Percentiles rank a stretch among this genome's conserved stretches.
Conservation (phyloP, 2,113 vertebrate genomes). For the Anoura caudifer region DNA sequence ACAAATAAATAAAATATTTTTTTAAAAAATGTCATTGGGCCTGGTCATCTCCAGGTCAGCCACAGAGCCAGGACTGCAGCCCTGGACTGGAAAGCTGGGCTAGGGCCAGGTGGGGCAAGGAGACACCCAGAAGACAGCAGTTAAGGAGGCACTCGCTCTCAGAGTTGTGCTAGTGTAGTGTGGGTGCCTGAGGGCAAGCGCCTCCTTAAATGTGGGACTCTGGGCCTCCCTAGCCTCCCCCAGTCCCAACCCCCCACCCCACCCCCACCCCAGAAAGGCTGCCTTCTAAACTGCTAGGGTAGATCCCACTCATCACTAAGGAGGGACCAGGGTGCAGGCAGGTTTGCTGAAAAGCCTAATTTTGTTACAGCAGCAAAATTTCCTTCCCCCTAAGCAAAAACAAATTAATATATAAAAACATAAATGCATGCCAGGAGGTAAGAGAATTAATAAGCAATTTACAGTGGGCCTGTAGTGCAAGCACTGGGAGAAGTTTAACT, state of each 20-base stretch:
- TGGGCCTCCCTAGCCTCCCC: background rate
- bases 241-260: background rate
- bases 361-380: background rate
- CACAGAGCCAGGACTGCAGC: background rate
- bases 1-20: too few species aligned
- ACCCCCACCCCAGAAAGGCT: background rate
- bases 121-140: background rate
- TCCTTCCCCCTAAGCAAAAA: background rate
- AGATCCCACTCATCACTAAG: background rate
- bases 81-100: background rate
- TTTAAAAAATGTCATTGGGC: background rate
- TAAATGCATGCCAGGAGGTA: background rate
- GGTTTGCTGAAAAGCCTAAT: background rate
- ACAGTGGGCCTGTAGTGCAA: background rate
- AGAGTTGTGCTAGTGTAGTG: background rate
- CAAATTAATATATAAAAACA: conserved; percentile 14
- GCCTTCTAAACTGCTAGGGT: background rate
- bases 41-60: background rate
- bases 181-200: too few species aligned
- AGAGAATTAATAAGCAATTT: background rate
- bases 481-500: background rate
- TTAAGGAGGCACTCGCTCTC: background rate
- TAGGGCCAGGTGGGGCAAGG: background rate
- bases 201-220: background rate
- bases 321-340: too few species aligned